A percentile compares a stretch with the other conserved stretches of the same genome.
phyloP scores from a whole-genome alignment of 2,113 vertebrate genomes.

The Nyctereutes procyonoides region DNA sequence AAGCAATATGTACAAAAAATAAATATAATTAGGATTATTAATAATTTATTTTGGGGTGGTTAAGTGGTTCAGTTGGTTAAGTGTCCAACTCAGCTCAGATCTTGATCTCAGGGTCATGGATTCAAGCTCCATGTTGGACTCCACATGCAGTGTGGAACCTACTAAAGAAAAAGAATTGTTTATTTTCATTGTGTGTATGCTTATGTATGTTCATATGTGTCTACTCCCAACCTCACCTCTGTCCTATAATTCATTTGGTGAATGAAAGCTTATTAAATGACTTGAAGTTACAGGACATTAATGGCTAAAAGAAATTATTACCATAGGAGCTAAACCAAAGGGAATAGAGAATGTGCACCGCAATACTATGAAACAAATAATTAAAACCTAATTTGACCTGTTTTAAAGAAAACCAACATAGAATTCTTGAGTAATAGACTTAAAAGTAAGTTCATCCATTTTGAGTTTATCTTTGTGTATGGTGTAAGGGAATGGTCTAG shows the following conservation, averaged over 20 bases:
- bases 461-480: no score
- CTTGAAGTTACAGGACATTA: constrained; percentile 19
- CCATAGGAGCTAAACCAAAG: neutral
- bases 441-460: constrained; percentile 29
- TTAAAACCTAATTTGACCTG: constrained; percentile 43
- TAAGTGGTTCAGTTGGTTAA: neutral
- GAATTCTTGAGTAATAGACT: constrained; percentile 41
- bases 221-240: neutral
- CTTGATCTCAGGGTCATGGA: neutral
- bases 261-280: constrained; percentile 45
- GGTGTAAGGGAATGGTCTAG: no score
- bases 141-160: no score
- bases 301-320: constrained; percentile 48
- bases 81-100: neutral
- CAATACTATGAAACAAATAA: constrained; percentile 33
- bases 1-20: neutral
- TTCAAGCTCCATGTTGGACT: neutral
- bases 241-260: constrained; percentile 32
- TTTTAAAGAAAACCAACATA: constrained; percentile 41
- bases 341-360: constrained; percentile 22
- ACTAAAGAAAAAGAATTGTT: neutral
- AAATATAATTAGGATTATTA: neutral
- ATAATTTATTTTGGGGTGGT: neutral
- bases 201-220: neutral
- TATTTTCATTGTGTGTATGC: neutral